A percentile compares a stretch with the other conserved stretches of the same genome.
Conservation (phyloP, 2,888 invertebrate genomes). For the Hoplodrina blanda region DNA sequence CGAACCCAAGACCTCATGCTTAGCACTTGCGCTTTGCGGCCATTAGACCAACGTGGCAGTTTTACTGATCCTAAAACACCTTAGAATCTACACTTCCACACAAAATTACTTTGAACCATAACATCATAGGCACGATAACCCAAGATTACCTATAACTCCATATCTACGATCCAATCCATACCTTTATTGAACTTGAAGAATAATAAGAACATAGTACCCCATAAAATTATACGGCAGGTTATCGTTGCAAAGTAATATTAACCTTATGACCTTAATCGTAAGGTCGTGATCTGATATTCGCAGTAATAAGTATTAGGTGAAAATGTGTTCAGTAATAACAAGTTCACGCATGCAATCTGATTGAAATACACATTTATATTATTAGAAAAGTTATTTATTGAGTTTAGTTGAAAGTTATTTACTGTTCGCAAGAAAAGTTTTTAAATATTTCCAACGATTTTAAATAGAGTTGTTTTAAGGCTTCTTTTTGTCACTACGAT, state of each 20-base stretch:
- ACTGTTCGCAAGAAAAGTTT: neutral
- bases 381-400: constrained; percentile 43
- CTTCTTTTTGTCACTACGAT: too few species aligned
- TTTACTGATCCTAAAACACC: too few species aligned
- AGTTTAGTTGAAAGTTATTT: constrained; percentile 19
- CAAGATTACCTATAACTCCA: constrained; percentile 44
- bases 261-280: constrained; percentile 57
- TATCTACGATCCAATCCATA: constrained; percentile 53
- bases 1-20: too few species aligned
- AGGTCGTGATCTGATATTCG: constrained; percentile 59
- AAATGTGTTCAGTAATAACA: constrained; percentile 45
- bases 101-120: constrained; percentile 26
- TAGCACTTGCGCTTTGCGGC: too few species aligned
- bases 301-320: constrained; percentile 47
- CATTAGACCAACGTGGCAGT: too few species aligned
- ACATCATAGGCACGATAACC: constrained; percentile 33
- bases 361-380: constrained; percentile 48
- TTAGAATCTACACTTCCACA: neutral
- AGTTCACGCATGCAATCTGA: constrained; percentile 50
- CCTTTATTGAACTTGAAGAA: constrained; percentile 64
- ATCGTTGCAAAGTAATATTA: constrained; percentile 55
- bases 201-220: constrained; percentile 63
- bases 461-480: neutral
- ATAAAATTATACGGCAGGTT: constrained; percentile 68
- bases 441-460: neutral